Percentiles rank a stretch among this genome's conserved stretches.
These are phyloP conservation scores for Cotesia congregata DNA, from an alignment of 2,888 invertebrate genomes.

Conservation along the genomic window DNA sequence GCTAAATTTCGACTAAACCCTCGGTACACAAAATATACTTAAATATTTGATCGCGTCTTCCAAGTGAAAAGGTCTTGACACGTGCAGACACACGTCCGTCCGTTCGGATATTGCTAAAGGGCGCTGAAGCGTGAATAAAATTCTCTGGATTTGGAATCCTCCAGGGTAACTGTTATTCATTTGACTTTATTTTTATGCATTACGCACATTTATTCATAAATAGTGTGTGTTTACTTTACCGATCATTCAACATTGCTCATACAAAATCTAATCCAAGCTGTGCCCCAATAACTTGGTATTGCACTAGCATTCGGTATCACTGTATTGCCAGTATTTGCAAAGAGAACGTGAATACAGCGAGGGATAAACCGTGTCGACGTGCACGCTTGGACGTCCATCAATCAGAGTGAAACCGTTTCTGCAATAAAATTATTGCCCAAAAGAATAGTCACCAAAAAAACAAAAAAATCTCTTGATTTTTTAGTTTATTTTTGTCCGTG, in stretches of 20 bases:
- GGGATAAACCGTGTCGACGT: conserved; percentile 41
- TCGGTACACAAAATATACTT: neutral
- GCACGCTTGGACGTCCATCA: conserved; percentile 38
- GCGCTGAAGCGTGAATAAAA: conserved; percentile 12
- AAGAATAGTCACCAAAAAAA: conserved; percentile 26
- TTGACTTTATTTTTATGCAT: neutral
- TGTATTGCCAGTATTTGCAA: conserved; percentile 26
- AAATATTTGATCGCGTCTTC: neutral
- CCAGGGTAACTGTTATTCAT: neutral
- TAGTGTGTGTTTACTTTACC: conserved; percentile 8
- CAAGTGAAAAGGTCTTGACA: conserved; percentile 29
- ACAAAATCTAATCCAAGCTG: conserved; percentile 24
- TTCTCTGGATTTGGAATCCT: conserved; percentile 2
- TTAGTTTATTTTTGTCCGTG: conserved; percentile 30
- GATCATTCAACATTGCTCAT: neutral
- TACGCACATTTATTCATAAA: neutral
- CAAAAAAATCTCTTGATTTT: neutral
- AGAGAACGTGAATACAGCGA: conserved; percentile 23
- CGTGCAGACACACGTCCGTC: conserved; percentile 32
- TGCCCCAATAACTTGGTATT: conserved; percentile 6
- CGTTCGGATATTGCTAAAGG: conserved; percentile 12
- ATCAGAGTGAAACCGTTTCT: conserved; percentile 39
- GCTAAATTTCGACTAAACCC: neutral
- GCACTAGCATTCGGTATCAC: too few relatives aligned
- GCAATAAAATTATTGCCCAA: conserved; percentile 39